Evolutionary conservation across 2,888 invertebrate genomes (phyloP).

Genomic region (Apomyelois bistriatella): DNA sequence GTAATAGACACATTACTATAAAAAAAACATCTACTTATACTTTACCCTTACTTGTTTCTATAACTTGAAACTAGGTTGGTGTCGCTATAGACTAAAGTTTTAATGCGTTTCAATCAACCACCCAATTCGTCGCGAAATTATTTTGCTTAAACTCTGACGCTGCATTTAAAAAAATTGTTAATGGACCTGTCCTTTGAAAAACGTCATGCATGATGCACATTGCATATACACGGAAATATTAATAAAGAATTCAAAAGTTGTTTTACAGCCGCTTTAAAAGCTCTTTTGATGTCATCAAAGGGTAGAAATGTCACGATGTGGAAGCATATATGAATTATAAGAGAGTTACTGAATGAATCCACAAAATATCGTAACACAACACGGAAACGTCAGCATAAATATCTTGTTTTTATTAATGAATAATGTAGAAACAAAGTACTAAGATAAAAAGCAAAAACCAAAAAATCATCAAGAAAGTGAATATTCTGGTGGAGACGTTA

Average conservation of each 20-base stretch:
- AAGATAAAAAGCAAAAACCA: not conserved
- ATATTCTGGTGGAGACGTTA: not conserved
- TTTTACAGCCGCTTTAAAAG: too few species aligned
- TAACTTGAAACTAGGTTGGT: not conserved
- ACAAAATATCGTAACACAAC: not conserved
- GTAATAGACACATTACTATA: not conserved
- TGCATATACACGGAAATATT: not conserved
- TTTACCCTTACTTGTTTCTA: not conserved
- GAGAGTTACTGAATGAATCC: not conserved
- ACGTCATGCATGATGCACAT: not conserved
- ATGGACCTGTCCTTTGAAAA: not conserved
- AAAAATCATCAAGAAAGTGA: not conserved
- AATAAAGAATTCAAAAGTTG: too few species aligned
- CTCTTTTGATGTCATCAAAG: too few species aligned
- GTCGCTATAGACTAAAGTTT: not conserved
- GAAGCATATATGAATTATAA: not conserved
- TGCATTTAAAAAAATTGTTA: not conserved
- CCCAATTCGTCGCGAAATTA: conserved; percentile 1
- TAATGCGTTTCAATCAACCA: conserved; percentile 10
- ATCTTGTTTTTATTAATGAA: too few species aligned
- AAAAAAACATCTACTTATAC: not conserved
- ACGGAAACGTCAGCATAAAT: not conserved
- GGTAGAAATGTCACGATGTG: not conserved
- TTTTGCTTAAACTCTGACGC: not conserved
- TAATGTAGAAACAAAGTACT: not conserved